Evolutionary conservation across 2,113 vertebrate species (phyloP), one percentile per base, ranked within the genome.

Genomic region (Sander vitreus): DNA sequence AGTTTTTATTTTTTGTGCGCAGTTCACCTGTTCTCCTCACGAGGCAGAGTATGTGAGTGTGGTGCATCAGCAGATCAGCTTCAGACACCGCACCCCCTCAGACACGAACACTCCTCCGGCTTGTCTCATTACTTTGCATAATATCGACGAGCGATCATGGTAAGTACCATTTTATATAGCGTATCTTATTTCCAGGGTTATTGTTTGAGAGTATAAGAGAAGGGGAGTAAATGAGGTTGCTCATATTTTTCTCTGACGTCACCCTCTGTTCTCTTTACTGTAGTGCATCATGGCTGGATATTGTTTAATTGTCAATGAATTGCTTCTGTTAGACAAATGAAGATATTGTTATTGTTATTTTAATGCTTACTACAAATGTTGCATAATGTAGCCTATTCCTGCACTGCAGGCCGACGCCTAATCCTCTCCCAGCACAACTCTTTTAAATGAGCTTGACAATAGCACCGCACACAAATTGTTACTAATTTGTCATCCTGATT

Each of bases 61-160:
- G 8, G 60, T 21, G 59, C 76, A 64, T 58, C 68, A 51, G 47
- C 45, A 78, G 58, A 86, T 60, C 62, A 50, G 57, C 70, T n/a
- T 54, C 64, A 85, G 47, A 51, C 82, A 30, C 71, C n/a, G 69
- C 78, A 50, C 58, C 70, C 1, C 1, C 55, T 62, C 85, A 51
- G 63, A 66, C 76, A 10, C 67, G 19, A 14, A 36, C 69, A 6
- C 85, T 54, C 33, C 8, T 55, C 62, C 0, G 51, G 57, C 84
- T 85, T 85, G 71, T 87, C 64, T 84, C 59, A 62, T 84, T 84
- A 82, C 86, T 79, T 86, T 76, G 53, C 45, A 83, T 85, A 88
- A 87, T 77, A 84, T 47, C 63, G 76, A 86, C 78, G 43, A 91
- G 84, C 60, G 27, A 71, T 58, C 73, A 90, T 87, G 90, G 89